These are phyloP conservation scores for Porites australiensis DNA, from an alignment of 64 coral and sea anemone genomes.

Conservation along the genomic window DNA sequence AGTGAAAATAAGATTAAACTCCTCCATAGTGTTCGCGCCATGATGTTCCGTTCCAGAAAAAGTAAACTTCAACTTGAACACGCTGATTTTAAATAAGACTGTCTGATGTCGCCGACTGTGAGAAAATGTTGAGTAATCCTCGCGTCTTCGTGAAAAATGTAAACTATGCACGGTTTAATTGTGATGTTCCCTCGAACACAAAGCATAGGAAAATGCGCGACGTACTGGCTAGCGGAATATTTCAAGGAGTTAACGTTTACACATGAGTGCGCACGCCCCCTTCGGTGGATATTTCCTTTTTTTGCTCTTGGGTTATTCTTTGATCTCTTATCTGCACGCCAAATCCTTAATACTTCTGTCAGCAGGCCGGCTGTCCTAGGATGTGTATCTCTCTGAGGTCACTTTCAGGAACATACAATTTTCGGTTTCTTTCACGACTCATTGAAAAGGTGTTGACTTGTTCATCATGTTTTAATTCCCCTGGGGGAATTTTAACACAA, in stretches of 20 bases:
- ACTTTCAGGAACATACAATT: background rate
- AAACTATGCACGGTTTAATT: background rate
- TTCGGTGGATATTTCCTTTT: background rate
- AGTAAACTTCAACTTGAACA: background rate
- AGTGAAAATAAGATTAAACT: background rate
- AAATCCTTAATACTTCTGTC: background rate
- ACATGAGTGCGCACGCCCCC: background rate
- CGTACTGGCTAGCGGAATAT: background rate
- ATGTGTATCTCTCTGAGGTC: background rate
- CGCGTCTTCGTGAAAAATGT: slow-evolving; percentile 10
- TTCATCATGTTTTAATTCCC: slow-evolving; percentile 47
- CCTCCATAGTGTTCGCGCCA: background rate
- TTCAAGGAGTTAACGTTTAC: slow-evolving; percentile 19
- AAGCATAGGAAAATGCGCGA: background rate
- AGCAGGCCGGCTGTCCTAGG: background rate
- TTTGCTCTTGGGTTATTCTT: background rate
- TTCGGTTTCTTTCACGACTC: background rate
- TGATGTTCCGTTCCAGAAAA: background rate
- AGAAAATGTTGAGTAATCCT: background rate
- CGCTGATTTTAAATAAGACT: background rate
- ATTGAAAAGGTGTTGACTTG: slow-evolving; percentile 43
- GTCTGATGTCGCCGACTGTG: background rate
- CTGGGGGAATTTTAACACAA: slow-evolving; percentile 59
- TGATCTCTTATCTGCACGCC: background rate
- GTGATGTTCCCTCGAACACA: background rate